These are phyloP conservation scores for Pygmarrhopalites habei DNA, from an alignment of 1,140 invertebrate genomes.

Conservation along the genomic window DNA sequence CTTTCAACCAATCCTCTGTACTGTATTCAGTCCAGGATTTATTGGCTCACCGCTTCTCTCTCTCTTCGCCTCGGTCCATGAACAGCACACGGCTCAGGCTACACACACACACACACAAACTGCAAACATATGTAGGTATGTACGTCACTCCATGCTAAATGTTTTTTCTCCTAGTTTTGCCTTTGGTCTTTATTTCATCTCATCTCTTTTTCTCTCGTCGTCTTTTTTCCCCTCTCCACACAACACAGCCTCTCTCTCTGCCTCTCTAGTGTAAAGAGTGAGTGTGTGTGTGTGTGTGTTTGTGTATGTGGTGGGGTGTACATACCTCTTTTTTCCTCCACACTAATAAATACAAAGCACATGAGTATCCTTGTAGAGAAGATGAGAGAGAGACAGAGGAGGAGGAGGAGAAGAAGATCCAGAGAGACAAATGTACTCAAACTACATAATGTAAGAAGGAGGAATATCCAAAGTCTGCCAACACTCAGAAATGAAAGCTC, in stretches of 20 bases:
- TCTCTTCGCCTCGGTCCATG: constrained; percentile 13
- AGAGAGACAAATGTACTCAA: no score
- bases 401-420: no score
- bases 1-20: constrained; percentile 21
- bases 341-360: background rate
- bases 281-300: no score
- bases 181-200: constrained; percentile 24
- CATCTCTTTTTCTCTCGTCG: constrained; percentile 14
- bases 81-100: constrained; percentile 2
- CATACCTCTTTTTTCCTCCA: no score
- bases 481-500: no score
- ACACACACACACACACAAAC: constrained; percentile 2
- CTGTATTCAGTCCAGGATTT: constrained; percentile 25
- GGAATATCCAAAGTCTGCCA: no score
- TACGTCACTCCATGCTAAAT: constrained; percentile 16
- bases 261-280: no score
- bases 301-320: no score
- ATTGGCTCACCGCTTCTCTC: constrained; percentile 17
- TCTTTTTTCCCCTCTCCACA: constrained; percentile 14
- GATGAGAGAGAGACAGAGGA: no score
- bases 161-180: constrained; percentile 7
- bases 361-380: no score
- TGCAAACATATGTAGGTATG: constrained; percentile 18
- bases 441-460: no score
- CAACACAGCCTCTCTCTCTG: no score